These are phyloP conservation scores for Thamnaconus septentrionalis DNA, from an alignment of 2,113 vertebrate genomes.

Conservation along the genomic window DNA sequence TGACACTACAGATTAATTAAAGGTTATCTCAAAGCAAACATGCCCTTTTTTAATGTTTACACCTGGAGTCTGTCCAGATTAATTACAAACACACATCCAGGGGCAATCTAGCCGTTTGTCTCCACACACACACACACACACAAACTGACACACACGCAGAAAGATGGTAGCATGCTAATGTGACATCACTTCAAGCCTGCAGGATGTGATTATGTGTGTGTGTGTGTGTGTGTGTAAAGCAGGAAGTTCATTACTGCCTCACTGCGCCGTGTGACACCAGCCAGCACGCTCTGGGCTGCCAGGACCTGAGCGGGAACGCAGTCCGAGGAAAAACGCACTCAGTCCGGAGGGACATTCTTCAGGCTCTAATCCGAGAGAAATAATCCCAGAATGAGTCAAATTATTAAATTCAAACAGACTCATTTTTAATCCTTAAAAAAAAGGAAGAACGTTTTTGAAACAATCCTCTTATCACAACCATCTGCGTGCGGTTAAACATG, in stretches of 20 bases:
- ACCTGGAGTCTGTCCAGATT: constrained; percentile 51
- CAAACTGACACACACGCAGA: constrained; percentile 18
- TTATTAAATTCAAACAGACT: no score
- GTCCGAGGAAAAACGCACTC: constrained; percentile 41
- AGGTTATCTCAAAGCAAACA: constrained; percentile 22
- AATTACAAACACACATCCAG: constrained; percentile 62
- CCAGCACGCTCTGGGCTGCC: constrained; percentile 14
- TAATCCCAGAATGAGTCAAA: constrained; percentile 5
- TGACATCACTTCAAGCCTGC: constrained; percentile 35
- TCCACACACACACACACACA: constrained; percentile 15
- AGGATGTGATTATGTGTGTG: constrained; percentile 27
- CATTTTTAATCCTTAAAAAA: no score
- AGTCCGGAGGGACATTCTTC: background rate
- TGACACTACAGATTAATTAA: constrained; percentile 67
- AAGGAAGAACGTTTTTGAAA: no score
- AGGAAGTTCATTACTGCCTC: constrained; percentile 57
- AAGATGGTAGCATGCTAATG: constrained; percentile 54
- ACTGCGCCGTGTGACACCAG: constrained; percentile 27
- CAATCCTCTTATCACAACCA: background rate
- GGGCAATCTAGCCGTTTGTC: no score
- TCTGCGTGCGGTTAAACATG: background rate
- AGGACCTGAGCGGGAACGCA: constrained; percentile 41
- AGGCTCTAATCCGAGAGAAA: constrained; percentile 26
- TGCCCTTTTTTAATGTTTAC: constrained; percentile 63
- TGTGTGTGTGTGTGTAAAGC: constrained; percentile 18